Evolutionary conservation across 2,888 invertebrate species (phyloP).

Genomic region (Drosophila yooni): DNA sequence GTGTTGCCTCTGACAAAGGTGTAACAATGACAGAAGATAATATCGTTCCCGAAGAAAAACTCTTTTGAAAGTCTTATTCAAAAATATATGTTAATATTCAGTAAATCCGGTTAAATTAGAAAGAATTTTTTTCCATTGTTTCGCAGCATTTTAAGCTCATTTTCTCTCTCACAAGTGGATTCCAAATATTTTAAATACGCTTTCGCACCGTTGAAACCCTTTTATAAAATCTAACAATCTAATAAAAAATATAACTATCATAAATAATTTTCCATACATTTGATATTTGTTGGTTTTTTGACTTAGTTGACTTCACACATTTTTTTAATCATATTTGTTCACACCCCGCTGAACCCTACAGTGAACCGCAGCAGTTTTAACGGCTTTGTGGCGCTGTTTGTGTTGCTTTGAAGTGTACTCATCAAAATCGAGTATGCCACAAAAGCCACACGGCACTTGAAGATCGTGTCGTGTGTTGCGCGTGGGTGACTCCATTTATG

Average conservation of each 20-base stretch:
- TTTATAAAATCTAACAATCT: not conserved
- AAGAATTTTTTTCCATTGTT: constrained; percentile 11
- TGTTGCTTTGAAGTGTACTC: constrained; percentile 6
- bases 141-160: not conserved
- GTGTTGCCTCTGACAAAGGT: not conserved
- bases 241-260: constrained; percentile 8
- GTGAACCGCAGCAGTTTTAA: not conserved
- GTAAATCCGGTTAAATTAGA: constrained; percentile 5
- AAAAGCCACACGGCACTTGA: constrained; percentile 40
- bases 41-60: not conserved
- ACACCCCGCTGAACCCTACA: constrained; percentile 12
- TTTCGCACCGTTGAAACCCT: not conserved
- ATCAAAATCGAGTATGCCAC: constrained; percentile 34
- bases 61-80: not conserved
- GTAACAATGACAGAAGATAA: not conserved
- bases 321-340: constrained; percentile 1
- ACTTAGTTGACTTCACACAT: not conserved
- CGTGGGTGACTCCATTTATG: constrained; percentile 36
- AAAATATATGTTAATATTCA: constrained; percentile 7
- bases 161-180: not conserved
- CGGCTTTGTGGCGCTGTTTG: constrained; percentile 38
- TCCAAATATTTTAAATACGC: not conserved
- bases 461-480: constrained; percentile 31
- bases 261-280: constrained; percentile 1
- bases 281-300: not conserved